phyloP scores from a whole-genome alignment of 2,797 vertebrate genomes.

The Knipowitschia caucasica region DNA sequence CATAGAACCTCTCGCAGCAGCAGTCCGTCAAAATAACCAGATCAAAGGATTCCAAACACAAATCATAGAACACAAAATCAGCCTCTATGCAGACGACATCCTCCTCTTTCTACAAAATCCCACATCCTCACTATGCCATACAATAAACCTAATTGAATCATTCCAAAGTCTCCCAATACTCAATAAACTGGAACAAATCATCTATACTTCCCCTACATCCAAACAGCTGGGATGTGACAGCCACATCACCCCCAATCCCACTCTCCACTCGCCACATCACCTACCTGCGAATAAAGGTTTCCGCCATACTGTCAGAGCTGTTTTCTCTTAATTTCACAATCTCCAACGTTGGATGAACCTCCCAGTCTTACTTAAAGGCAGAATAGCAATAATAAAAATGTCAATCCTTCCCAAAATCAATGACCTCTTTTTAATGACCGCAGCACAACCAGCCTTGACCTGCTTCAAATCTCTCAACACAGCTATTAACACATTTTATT shows the following conservation, averaged over 20 bases:
- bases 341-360: not conserved
- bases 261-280: too few species aligned
- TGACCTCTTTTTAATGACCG: not conserved
- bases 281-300: too few species aligned
- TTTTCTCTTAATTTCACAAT: not conserved
- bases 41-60: too few species aligned
- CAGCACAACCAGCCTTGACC: not conserved
- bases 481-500: too few species aligned
- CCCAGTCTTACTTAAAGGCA: not conserved
- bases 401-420: not conserved
- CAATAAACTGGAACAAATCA: too few species aligned
- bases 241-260: too few species aligned
- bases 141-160: not conserved
- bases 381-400: not conserved
- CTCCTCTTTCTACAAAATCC: not conserved
- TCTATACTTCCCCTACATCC: too few species aligned
- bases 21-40: too few species aligned
- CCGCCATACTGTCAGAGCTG: not conserved
- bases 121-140: not conserved
- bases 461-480: not conserved
- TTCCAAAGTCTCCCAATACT: too few species aligned
- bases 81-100: not conserved
- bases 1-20: too few species aligned
- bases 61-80: not conserved
- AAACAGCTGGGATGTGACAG: too few species aligned